These are phyloP conservation scores for Euproctis similis DNA, from an alignment of 2,888 invertebrate genomes.

Conservation along the genomic window DNA sequence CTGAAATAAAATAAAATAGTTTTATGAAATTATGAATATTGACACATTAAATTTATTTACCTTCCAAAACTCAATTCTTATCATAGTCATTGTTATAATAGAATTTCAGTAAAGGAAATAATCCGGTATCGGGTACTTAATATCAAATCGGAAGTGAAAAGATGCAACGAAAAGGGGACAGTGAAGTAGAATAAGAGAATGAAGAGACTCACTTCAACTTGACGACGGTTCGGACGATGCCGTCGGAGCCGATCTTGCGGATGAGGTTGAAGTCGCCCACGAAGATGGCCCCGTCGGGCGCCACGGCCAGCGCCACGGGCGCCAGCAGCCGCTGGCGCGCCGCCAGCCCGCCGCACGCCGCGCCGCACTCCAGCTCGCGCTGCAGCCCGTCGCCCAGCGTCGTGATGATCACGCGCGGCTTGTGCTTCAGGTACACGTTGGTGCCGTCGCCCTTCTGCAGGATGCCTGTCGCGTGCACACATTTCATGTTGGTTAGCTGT, in stretches of 20 bases:
- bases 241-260: constrained; percentile 89
- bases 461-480: constrained; percentile 79
- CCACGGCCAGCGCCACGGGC: constrained; percentile 93
- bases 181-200: too few relatives aligned
- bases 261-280: constrained; percentile 97
- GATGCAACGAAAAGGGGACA: too few relatives aligned
- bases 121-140: too few relatives aligned
- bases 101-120: too few relatives aligned
- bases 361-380: constrained; percentile 86
- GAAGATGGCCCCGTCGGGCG: constrained; percentile 94
- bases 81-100: too few relatives aligned
- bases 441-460: constrained; percentile 98
- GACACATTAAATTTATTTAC: too few relatives aligned
- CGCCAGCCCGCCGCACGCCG: constrained; percentile 82
- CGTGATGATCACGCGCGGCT: constrained; percentile 92
- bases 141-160: too few relatives aligned
- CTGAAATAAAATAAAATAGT: constrained; percentile 72
- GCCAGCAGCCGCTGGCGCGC: constrained; percentile 88
- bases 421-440: constrained; percentile 94
- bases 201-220: constrained; percentile 89
- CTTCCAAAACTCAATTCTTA: too few relatives aligned
- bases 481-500: too few relatives aligned
- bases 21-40: too few relatives aligned
- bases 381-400: constrained; percentile 95
- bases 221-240: constrained; percentile 86